Evolutionary conservation across 1,140 invertebrate species (phyloP), one percentile per base, ranked within the genome.

Genomic region (Pseudomyrmex cubaensis): DNA sequence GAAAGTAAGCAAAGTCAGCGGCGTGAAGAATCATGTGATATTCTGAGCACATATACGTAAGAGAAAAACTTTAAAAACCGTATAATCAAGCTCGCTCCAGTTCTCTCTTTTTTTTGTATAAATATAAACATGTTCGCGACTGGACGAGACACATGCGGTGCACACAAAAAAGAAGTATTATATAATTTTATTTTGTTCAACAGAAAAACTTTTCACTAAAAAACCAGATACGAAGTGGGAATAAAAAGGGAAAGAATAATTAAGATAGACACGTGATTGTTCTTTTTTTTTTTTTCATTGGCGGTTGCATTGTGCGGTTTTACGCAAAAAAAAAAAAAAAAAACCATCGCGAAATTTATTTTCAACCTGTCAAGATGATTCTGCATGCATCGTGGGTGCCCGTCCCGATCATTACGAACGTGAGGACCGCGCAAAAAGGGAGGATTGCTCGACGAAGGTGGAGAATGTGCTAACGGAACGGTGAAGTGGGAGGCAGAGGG

Each of bases 311-410:
- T 1, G 22, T 22, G 22, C 22, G 22, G 22, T 22, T 22, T 22
- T 22, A 22, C 22, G 22, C 1, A 22, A 22, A 22, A 25, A 25
- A 25, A 25, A n/a, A n/a, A n/a, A n/a, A n/a, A n/a, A n/a, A n/a
- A n/a, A n/a, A n/a, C n/a, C n/a, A n/a, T n/a, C n/a, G 35, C 64
- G 84, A 90, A 90, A 91, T 90, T 91, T 90, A 90, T 91, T 87
- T 89, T 74, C 80, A 87, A 52, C 78, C 85, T 87, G 89, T 91
- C 90, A 90, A 73, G 72, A 50, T 57, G 82, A 91, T 90, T 91
- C 87, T 83, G 83, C 89, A 89, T 87, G 89, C 87, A 78, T 86
- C 78, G 64, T 89, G 73, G 87, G 87, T 85, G 87, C 87, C 67
- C 70, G 74, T 80, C 77, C 66, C 80, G 66, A 89, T 88, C 85